Percentiles rank a stretch among this genome's conserved stretches.
These are phyloP conservation scores for Menidia beryllina DNA, from an alignment of 2,113 vertebrate species.

Conservation along the genomic window DNA sequence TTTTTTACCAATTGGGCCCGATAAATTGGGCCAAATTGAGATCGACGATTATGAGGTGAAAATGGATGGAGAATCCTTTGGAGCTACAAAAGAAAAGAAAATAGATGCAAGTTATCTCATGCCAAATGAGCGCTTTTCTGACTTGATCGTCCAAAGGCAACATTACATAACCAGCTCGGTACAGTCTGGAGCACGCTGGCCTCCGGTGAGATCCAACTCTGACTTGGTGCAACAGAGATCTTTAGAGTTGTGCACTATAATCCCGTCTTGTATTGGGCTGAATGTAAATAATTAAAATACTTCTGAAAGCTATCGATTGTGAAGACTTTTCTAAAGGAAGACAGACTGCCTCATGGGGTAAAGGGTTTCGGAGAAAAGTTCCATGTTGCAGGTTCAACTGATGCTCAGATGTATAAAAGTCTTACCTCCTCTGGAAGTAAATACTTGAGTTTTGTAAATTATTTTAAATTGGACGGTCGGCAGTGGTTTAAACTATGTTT, in stretches of 20 bases:
- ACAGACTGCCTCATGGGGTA: too few relatives aligned
- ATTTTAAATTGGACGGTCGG: not conserved
- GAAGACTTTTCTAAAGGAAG: not conserved
- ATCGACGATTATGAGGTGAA: conserved; percentile 1
- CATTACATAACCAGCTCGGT: conserved; percentile 65
- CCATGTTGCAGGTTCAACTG: not conserved
- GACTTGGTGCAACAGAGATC: conserved; percentile 36
- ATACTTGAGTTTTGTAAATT: not conserved
- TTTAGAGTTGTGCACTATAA: not conserved
- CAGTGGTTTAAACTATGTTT: not conserved
- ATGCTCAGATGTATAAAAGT: not conserved
- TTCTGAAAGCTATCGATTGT: not conserved
- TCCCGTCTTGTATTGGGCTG: not conserved
- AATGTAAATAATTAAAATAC: not conserved
- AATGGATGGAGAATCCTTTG: not conserved
- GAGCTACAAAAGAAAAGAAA: conserved; percentile 9
- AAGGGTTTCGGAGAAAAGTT: not conserved
- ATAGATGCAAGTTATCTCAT: not conserved
- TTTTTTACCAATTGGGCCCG: conserved; percentile 19
- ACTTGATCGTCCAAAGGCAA: conserved; percentile 57
- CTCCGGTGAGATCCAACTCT: conserved; percentile 48
- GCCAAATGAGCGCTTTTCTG: conserved; percentile 12
- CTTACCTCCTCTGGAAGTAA: not conserved
- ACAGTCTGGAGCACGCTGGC: conserved; percentile 56
- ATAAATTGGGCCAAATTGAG: conserved; percentile 24